Base-by-base conservation (phyloP, 2,797 vertebrate genomes). In the Hoplostethus mediterraneus region DNA sequence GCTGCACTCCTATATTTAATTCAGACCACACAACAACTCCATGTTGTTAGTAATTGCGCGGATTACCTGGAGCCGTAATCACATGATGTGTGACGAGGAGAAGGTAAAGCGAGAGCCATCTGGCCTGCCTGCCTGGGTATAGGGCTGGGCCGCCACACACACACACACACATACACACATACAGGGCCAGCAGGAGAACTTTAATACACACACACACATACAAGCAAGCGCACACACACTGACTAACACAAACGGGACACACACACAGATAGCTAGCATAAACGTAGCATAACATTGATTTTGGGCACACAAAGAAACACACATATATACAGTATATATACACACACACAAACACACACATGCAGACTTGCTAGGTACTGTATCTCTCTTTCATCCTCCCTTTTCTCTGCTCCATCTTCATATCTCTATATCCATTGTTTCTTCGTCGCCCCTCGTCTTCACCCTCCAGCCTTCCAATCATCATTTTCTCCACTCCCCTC, bases 41-140 rank as follows among this genome's bases (percentile, higher is more conserved):
- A 14, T 67, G 77, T 80, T 71, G 79, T 60, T 79, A 77, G 80
- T 84, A 83, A 88, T 72, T 81, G 65, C 75, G 75, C 0, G 10
- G 76, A 87, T 89, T 87, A 87, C 78, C 88, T 86, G 75, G 55
- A 79, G 84, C 75, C 74, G 79, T 80, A 79, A 87, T 89, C 88
- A 85, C 82, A 83, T 84, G 83, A 86, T 77, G 81, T 87, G 78
- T 90, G 83, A 89, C 58, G 65, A 82, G 11, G 64, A 68, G 74
- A 87, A 85, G 80, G 83, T 88, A 83, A 80, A 77, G 64, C 58
- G 66, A 21, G 5, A 79, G 80, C 84, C 87, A 87, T 88, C 74
- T 86, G 88, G 63, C 75, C 74, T 60, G 74, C 75, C 74, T 60
- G 74, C 21, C 21, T 21, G 21, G 21, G 21, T 21, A 62, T 21